Percentiles rank a stretch among this genome's conserved stretches.
Evolutionary conservation across 1,140 invertebrate genomes (phyloP).

Genomic region (Ganaspis sp.): DNA sequence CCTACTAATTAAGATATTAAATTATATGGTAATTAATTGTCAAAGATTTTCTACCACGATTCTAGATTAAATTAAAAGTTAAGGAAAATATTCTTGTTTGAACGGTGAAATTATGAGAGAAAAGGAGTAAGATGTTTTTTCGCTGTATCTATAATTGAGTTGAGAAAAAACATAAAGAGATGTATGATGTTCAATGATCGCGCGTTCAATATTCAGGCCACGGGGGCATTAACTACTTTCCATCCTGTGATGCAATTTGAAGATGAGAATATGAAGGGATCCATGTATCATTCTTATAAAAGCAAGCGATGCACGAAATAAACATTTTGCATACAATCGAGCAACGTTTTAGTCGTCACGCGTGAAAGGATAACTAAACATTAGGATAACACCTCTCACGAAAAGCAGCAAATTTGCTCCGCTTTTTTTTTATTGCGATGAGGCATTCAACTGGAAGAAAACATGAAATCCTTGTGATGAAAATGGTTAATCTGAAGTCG

Average conservation of each 20-base stretch:
- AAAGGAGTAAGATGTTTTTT: background rate
- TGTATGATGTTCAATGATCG: slow-evolving; percentile 6
- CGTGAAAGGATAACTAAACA: slow-evolving; percentile 39
- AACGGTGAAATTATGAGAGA: background rate
- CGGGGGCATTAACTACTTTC: slow-evolving; percentile 39
- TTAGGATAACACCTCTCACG: slow-evolving; percentile 35
- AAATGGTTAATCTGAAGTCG: slow-evolving; percentile 4
- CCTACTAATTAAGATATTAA: too few species aligned
- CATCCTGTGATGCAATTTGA: slow-evolving; percentile 43
- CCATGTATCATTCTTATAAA: slow-evolving; percentile 46
- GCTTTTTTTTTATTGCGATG: slow-evolving; percentile 16
- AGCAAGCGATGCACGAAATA: slow-evolving; percentile 48
- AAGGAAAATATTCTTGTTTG: background rate
- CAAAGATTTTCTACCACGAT: too few species aligned
- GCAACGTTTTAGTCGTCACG: slow-evolving; percentile 47
- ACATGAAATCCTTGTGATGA: slow-evolving; percentile 5
- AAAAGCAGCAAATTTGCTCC: slow-evolving; percentile 28
- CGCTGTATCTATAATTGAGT: background rate
- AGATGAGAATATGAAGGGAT: slow-evolving; percentile 42
- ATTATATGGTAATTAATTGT: too few species aligned
- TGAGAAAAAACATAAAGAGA: background rate
- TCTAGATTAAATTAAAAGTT: too few species aligned
- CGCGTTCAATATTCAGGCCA: slow-evolving; percentile 40
- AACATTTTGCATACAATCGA: slow-evolving; percentile 61
- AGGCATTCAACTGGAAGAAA: slow-evolving; percentile 11